Percentiles rank a stretch among this genome's conserved stretches.
Evolutionary conservation across 2,113 vertebrate species (phyloP).

Genomic region (Ceyx margarethae): DNA sequence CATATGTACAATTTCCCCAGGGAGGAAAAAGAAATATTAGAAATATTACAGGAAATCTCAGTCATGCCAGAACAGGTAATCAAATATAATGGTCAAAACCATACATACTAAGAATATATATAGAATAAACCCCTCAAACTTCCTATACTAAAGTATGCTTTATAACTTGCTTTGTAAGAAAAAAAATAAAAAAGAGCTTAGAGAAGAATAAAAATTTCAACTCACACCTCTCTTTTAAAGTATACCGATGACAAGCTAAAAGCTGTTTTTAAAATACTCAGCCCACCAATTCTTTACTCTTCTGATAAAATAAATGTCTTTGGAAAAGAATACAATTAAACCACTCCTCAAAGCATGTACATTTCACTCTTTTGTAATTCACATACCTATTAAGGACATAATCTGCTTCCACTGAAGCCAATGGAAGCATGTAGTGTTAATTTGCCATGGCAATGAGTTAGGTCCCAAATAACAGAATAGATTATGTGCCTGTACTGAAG

Average conservation of each 20-base stretch:
- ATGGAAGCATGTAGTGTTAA: neutral
- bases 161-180: slow-evolving; percentile 1
- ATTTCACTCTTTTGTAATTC: neutral
- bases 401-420: neutral
- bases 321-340: neutral
- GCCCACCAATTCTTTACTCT: neutral
- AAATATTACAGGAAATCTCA: slow-evolving; percentile 74
- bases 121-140: neutral
- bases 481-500: accelerated
- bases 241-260: slow-evolving; percentile 10
- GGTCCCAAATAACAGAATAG: neutral
- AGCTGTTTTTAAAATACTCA: slow-evolving; percentile 33
- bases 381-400: neutral
- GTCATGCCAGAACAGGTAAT: slow-evolving; percentile 71
- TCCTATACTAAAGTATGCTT: slow-evolving; percentile 11
- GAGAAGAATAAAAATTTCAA: slow-evolving; percentile 19
- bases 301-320: slow-evolving; percentile 19
- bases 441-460: neutral
- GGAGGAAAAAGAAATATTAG: slow-evolving; percentile 71
- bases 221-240: slow-evolving; percentile 20
- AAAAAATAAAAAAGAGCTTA: neutral
- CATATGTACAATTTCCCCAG: slow-evolving; percentile 70
- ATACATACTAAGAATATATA: slow-evolving; percentile 44
- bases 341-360: neutral
- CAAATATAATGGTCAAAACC: slow-evolving; percentile 72